phyloP scores from a whole-genome alignment of 2,797 vertebrate species.

The Melanotaenia nigrans region DNA sequence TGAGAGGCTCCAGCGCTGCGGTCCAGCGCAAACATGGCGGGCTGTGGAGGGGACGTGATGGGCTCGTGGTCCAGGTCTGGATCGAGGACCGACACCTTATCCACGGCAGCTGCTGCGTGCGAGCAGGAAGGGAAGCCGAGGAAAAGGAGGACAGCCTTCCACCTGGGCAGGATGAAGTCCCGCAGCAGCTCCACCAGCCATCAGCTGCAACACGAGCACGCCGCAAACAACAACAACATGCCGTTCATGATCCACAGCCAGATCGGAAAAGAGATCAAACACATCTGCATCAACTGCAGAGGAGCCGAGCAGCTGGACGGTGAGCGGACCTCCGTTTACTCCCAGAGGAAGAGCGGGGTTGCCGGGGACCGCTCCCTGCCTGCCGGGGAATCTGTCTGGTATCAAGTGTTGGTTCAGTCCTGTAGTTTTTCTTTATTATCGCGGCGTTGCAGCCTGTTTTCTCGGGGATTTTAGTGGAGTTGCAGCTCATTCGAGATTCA shows the following conservation, averaged over 20 bases:
- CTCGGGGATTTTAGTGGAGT: not conserved
- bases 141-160: constrained; percentile 85
- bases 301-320: constrained; percentile 89
- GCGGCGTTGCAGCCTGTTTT: no score
- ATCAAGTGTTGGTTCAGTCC: no score
- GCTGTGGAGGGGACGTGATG: constrained; percentile 67
- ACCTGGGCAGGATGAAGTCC: constrained; percentile 87
- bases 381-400: no score
- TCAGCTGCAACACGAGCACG: constrained; percentile 14
- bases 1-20: constrained; percentile 24
- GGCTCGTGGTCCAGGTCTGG: constrained; percentile 44
- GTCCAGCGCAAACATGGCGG: constrained; percentile 82
- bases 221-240: constrained; percentile 81
- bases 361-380: no score
- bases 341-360: no score
- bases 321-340: constrained; percentile 77
- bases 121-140: constrained; percentile 73
- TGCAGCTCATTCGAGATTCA: not conserved
- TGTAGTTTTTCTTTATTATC: no score
- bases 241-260: constrained; percentile 93
- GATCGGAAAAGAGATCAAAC: constrained; percentile 94
- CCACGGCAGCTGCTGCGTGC: constrained; percentile 55
- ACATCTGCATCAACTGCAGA: constrained; percentile 97
- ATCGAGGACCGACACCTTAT: constrained; percentile 12
- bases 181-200: constrained; percentile 32